These are phyloP conservation scores for Drosophila littoralis DNA, from an alignment of 1,140 invertebrate species.

Conservation along the genomic window DNA sequence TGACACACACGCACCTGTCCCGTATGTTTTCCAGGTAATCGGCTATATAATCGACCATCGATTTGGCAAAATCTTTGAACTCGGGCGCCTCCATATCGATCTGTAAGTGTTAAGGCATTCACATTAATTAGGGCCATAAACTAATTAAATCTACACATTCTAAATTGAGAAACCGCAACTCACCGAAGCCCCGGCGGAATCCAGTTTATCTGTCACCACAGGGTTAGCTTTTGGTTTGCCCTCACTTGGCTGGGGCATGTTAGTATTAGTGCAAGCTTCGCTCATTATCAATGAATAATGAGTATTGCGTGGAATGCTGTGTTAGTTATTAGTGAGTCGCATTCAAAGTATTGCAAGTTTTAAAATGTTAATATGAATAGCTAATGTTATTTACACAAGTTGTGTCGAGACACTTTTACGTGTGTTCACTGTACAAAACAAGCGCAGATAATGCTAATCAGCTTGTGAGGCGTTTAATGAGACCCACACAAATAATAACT, in stretches of 20 bases:
- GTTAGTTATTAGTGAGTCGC: background rate
- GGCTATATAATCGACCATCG: conserved; percentile 92
- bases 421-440: no score
- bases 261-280: conserved; percentile 51
- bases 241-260: conserved; percentile 44
- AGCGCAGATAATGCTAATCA: background rate
- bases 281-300: conserved; percentile 48
- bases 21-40: conserved; percentile 94
- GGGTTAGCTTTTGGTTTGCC: conserved; percentile 50
- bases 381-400: no score
- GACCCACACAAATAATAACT: no score
- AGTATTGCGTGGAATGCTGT: background rate
- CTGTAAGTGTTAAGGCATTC: conserved; percentile 42
- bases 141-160: conserved; percentile 28
- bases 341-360: no score
- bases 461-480: background rate
- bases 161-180: conserved; percentile 31
- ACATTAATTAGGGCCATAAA: conserved; percentile 9
- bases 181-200: conserved; percentile 77
- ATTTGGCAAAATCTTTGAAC: conserved; percentile 91
- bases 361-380: background rate
- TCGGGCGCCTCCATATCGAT: conserved; percentile 90
- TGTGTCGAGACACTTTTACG: no score
- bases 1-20: conserved; percentile 85
- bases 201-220: conserved; percentile 68